Evolutionary conservation across 2,797 vertebrate species (phyloP), one percentile per base, ranked within the genome.

Genomic region (Todus mexicanus): DNA sequence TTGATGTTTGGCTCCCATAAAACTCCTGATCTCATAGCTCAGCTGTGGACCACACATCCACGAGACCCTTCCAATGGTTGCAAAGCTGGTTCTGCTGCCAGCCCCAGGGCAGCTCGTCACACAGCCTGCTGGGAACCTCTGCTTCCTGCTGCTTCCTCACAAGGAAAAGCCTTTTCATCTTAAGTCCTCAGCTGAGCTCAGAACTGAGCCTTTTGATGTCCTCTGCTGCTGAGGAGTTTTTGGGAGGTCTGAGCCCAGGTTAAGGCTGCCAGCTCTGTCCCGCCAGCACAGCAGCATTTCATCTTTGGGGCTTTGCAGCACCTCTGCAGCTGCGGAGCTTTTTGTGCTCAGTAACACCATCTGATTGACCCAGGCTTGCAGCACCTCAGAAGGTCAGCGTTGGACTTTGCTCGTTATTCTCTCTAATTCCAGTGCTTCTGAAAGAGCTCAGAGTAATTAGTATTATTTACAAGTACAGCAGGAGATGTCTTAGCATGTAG

Each of bases 281-380:
- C 5, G 1, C 31, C 15, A 1, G 12, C 15, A 1, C 0, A 0
- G n/a, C 40, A 77, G 35, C 3, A 1, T 69, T 69, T 78, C 6
- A 1, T 43, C 33, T 54, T 89, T 3, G 3, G 50, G 45, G 29
- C 23, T 79, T 74, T 87, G 40, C 16, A 18, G 48, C 43, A 26
- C 15, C 2, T 1, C 69, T 64, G 54, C 47, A 38, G 20, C 20
- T 50, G 19, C 26, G 38, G 53, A 16, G 16, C 40, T 65, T 80
- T 80, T 23, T 72, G 26, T 53, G 42, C 57, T 82, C 68, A 21
- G 43, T 70, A 63, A 48, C 6, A 4, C 17, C 3, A 0, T 9
- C 64, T 60, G 82, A 65, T 66, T 16, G 73, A 83, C 11, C 35
- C 61, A 53, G 23, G 23, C 51, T 77, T 89, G 50, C 68, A 80